phyloP scores from a whole-genome alignment of 2,113 vertebrate genomes.

The Sceloporus undulatus region DNA sequence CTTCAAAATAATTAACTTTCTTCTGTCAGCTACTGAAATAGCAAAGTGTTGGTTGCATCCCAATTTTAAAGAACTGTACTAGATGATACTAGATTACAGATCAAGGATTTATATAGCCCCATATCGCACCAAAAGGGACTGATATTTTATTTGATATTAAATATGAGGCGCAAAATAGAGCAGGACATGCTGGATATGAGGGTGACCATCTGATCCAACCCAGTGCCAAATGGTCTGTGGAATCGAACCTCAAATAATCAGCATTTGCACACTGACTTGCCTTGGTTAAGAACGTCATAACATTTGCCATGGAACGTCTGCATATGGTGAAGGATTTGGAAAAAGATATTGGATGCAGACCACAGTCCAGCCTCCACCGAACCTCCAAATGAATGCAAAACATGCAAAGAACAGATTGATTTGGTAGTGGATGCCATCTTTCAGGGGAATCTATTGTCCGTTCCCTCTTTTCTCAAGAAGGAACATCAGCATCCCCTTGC shows the following conservation, averaged over 20 bases:
- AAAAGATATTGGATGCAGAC: too few species aligned
- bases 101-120: not conserved
- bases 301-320: not conserved
- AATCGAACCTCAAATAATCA: not conserved
- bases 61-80: not conserved
- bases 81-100: not conserved
- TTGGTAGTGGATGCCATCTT: not conserved
- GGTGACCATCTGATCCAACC: not conserved
- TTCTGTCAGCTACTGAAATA: slow-evolving; percentile 56
- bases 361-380: too few species aligned
- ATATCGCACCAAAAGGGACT: not conserved
- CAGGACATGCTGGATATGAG: not conserved
- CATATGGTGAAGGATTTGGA: too few species aligned
- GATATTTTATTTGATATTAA: not conserved
- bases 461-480: not conserved
- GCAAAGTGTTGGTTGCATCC: slow-evolving; percentile 33
- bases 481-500: not conserved
- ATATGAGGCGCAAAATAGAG: not conserved
- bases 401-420: too few species aligned
- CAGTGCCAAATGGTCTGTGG: not conserved
- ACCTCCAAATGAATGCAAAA: too few species aligned
- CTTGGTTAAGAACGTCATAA: not conserved
- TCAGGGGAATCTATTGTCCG: not conserved
- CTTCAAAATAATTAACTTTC: slow-evolving; percentile 62
- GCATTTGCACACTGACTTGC: not conserved